Percentiles rank a stretch among this genome's conserved stretches.
phyloP scores from a whole-genome alignment of 2,888 invertebrate genomes.

The Trypoxylon attenuatum region DNA sequence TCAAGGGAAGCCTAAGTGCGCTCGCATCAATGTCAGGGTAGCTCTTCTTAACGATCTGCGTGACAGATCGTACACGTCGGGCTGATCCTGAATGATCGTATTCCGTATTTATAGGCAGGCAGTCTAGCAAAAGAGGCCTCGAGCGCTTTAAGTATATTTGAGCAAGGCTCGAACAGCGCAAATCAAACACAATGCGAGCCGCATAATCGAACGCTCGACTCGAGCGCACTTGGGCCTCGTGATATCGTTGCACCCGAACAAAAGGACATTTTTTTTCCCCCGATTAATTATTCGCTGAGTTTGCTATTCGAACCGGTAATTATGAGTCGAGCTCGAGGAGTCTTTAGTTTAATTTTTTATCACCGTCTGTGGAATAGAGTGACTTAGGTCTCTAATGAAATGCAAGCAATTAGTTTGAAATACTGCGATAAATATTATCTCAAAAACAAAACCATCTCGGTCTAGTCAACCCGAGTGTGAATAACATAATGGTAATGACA shows the following conservation, averaged over 20 bases:
- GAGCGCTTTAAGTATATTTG: slow-evolving; percentile 28
- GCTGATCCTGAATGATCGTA: slow-evolving; percentile 1
- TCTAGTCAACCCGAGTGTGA: no score
- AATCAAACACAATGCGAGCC: slow-evolving; percentile 33
- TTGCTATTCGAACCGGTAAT: slow-evolving; percentile 3
- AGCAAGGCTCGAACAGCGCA: slow-evolving; percentile 15
- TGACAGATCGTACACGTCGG: neutral
- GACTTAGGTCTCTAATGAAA: no score
- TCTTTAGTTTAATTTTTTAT: no score
- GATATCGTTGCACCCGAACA: slow-evolving; percentile 22
- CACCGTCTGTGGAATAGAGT: no score
- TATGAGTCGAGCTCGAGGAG: no score
- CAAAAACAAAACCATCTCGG: no score
- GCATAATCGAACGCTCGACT: slow-evolving; percentile 41
- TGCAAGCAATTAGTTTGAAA: no score
- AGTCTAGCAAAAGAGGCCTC: slow-evolving; percentile 20
- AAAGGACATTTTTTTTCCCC: slow-evolving; percentile 19
- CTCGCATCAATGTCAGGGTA: neutral
- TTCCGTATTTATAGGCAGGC: slow-evolving; percentile 28
- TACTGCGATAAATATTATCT: no score
- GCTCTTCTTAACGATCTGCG: neutral
- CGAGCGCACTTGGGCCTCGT: slow-evolving; percentile 29
- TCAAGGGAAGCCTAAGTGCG: neutral
- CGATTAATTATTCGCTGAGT: slow-evolving; percentile 29
- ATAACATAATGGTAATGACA: no score